Base-by-base conservation (phyloP, 1,140 invertebrate species). In the Tetraneura akinire region DNA sequence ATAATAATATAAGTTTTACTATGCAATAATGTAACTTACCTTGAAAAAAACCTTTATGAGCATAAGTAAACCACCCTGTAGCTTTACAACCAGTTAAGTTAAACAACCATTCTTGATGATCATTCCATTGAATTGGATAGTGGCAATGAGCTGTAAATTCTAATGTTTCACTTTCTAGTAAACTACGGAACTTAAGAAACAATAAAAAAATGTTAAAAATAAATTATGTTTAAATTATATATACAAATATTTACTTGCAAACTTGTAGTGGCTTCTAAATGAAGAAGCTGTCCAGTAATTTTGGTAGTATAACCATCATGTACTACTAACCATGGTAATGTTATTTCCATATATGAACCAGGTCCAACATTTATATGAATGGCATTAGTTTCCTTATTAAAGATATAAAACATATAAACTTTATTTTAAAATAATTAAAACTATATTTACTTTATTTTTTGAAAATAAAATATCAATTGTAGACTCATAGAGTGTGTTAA, bases 401-500 rank as follows among this genome's bases (percentile, higher is more conserved):
- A 66, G 45, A 23, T 74, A 23, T 73, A 66, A 16, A 16, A 42
- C 45, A 51, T 51, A 64, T 42, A 1, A n/a, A 80, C 14, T 55
- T 18, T 37, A 4, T 14, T 26, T 82, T 80, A 21, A 78, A 80
- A 64, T 49, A 49, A 51, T 71, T 29, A 0, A 1, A 42, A 51
- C 9, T 29, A 13, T 21, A 32, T 84, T 83, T 84, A 89, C 89
- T 81, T 95, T 95, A 84, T 97, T 94, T 87, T 98, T 98, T 9
- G 95, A 96, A 85, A 98, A 98, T 4, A 98, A 88, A 83, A 98
- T 94, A 86, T 98, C 96, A 74, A 98, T 93, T 1, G 96, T 97
- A 0, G 96, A 94, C 85, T 96, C 94, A 83, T 93, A 92, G 13
- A 97, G 87, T 26, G 96, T 96, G 64, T 93, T 96, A 53, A 98